Evolutionary conservation across 2,797 vertebrate genomes (phyloP), one percentile per base, ranked within the genome.

Genomic region (Malacoctenus gilli): DNA sequence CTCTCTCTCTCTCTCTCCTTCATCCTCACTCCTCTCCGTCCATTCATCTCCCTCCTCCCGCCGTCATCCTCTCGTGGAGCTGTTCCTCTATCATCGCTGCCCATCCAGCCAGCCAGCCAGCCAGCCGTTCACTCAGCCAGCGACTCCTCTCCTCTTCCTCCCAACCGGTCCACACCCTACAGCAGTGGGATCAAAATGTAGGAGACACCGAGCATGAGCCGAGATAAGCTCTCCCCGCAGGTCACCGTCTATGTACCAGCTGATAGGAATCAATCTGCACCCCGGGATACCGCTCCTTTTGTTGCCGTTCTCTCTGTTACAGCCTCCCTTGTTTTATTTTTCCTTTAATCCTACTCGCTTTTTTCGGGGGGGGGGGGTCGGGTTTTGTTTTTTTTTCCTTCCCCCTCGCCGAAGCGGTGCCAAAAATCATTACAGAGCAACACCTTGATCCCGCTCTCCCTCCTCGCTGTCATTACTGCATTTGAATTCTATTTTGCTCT

Each of bases 241-340:
- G 84, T 85, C 81, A 87, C 78, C 68, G 88, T 88, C 84, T 79
- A 77, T 87, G 82, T 85, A 85, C 61, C 79, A 76, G 69, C 82
- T 84, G 89, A 90, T 88, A 87, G 62, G 77, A 84, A 90, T 90
- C 87, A 87, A 82, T 82, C 75, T 69, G 71, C 78, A 83, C 86
- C 69, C 34, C 66, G 18, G 84, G 86, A 84, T 71, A 70, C 80
- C 51, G 62, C 58, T 80, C 65, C 82, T 77, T 81, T 81, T 86
- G 80, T 85, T 80, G 72, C 79, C 73, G 66, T 82, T 69, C 59
- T 60, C 60, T 63, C 59, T 50, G 67, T 82, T 79, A 75, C 67
- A 77, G 62, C 30, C 53, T 46, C 28, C 11, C 44, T 73, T 85
- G 50, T 83, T 80, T 83, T 63, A 70, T 71, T 71, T 70, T 57